A percentile compares a stretch with the other conserved stretches of the same genome.
Evolutionary conservation across 2,797 vertebrate genomes (phyloP).

Genomic region (Peromyscus aztecus): DNA sequence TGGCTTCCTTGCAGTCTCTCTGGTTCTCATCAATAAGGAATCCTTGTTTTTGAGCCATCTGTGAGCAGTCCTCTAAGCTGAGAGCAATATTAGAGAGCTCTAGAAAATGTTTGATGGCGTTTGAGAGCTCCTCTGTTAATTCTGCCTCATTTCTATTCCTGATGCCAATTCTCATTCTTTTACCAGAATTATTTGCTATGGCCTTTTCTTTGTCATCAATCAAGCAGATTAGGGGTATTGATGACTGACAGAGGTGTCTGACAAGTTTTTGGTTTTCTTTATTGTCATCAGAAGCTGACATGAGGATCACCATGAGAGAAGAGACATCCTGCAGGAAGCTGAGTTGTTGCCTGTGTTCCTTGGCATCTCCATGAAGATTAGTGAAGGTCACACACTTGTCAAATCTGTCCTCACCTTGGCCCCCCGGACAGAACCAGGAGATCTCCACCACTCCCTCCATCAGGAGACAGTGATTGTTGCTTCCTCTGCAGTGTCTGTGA

Average conservation of each 20-base stretch:
- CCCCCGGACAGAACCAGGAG: conserved; percentile 80
- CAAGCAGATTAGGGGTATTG: conserved; percentile 86
- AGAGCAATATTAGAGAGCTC: conserved; percentile 15
- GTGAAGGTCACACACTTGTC: conserved; percentile 80
- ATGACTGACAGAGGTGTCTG: conserved; percentile 36
- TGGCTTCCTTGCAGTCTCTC: conserved; percentile 81
- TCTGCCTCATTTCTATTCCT: conserved; percentile 86
- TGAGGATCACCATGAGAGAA: conserved; percentile 86
- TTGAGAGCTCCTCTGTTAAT: conserved; percentile 81
- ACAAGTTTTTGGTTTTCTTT: conserved; percentile 66
- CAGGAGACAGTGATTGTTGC: conserved; percentile 75
- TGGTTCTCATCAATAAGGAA: conserved; percentile 87
- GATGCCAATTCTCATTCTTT: conserved; percentile 84
- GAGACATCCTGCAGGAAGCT: conserved; percentile 85
- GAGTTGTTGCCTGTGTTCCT: conserved; percentile 81
- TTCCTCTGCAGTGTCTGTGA: conserved; percentile 81
- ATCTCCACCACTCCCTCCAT: conserved; percentile 84
- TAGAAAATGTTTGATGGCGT: conserved; percentile 78
- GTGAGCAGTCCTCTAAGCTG: conserved; percentile 80
- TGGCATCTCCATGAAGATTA: conserved; percentile 86
- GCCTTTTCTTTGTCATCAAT: conserved; percentile 70
- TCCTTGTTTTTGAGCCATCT: conserved; percentile 62
- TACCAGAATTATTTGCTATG: rapidly evolving
- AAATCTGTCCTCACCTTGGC: conserved; percentile 76
- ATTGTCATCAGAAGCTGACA: conserved; percentile 73